Percentiles rank a stretch among this genome's conserved stretches.
phyloP scores from a whole-genome alignment of 1,140 invertebrate genomes.

The Glossosoma conforme region DNA sequence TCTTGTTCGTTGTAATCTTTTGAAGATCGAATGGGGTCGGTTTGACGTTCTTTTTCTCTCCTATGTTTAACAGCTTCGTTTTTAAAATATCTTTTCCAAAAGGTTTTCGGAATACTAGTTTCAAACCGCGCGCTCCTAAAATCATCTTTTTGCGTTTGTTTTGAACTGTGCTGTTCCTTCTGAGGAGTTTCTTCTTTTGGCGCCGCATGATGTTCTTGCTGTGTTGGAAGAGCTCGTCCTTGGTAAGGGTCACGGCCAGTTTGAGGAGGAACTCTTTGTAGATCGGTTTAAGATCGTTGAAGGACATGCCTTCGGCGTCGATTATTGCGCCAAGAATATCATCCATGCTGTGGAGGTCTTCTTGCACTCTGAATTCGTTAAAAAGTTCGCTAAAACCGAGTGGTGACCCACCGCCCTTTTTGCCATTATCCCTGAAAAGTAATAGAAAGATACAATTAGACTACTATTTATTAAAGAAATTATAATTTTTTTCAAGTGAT shows the following conservation, averaged over 20 bases:
- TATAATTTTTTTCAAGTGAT: not conserved
- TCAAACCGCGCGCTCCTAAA: conserved; percentile 50
- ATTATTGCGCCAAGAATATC: conserved; percentile 84
- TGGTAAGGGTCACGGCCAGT: conserved; percentile 78
- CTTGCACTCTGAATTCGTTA: conserved; percentile 77
- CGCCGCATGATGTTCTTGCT: conserved; percentile 84
- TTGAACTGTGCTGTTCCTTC: conserved; percentile 49
- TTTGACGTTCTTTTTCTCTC: conserved; percentile 17
- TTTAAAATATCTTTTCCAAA: conserved; percentile 52
- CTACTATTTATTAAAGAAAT: not conserved
- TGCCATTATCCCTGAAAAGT: conserved; percentile 53
- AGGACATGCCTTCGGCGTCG: conserved; percentile 86
- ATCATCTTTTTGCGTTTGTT: conserved; percentile 52
- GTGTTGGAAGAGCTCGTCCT: conserved; percentile 84
- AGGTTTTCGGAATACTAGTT: conserved; percentile 49
- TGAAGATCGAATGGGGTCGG: conserved; percentile 34
- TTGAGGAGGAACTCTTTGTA: conserved; percentile 86
- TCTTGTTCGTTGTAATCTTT: conserved; percentile 32
- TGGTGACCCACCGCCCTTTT: conserved; percentile 63
- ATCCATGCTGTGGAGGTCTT: conserved; percentile 80
- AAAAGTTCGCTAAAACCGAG: conserved; percentile 78
- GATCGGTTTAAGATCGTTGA: conserved; percentile 84
- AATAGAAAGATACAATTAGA: conserved; percentile 4
- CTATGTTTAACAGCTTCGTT: conserved; percentile 41
- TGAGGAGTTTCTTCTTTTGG: conserved; percentile 63